These are phyloP conservation scores for Yponomeuta plumbellus DNA, from an alignment of 2,888 invertebrate genomes.

Conservation along the genomic window DNA sequence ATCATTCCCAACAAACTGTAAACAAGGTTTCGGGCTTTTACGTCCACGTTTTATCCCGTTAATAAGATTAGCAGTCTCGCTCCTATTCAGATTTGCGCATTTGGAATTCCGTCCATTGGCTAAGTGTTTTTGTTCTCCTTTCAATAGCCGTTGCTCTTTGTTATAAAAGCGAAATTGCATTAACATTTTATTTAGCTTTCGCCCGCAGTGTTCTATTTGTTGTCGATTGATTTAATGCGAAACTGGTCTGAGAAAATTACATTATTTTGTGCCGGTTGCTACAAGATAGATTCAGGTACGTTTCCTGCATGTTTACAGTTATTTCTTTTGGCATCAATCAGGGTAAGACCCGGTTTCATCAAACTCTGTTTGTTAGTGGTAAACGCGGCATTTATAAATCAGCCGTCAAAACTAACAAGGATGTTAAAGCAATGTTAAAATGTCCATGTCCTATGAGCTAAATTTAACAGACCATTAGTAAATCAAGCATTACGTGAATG, in stretches of 20 bases:
- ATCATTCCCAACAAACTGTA: not conserved
- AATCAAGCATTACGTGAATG: no score
- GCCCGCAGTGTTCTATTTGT: not conserved
- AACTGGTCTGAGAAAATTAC: not conserved
- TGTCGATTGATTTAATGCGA: not conserved
- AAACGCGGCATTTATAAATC: no score
- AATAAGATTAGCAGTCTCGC: constrained; percentile 12
- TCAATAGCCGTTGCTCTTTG: not conserved
- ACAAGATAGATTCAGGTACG: not conserved
- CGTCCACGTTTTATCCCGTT: not conserved
- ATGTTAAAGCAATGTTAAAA: no score
- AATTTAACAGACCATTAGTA: no score
- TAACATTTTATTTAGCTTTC: not conserved
- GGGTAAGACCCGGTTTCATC: no score
- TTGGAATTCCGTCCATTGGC: constrained; percentile 28
- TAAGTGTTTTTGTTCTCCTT: constrained; percentile 5
- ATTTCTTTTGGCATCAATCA: no score
- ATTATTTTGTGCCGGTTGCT: not conserved
- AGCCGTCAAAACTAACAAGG: no score
- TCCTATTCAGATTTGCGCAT: constrained; percentile 45
- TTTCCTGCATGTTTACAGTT: no score
- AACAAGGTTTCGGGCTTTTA: not conserved
- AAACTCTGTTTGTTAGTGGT: no score
- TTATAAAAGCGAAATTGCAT: not conserved
- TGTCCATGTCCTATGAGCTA: no score